Conservation (phyloP, 2,113 vertebrate species). For the Vidua macroura region DNA sequence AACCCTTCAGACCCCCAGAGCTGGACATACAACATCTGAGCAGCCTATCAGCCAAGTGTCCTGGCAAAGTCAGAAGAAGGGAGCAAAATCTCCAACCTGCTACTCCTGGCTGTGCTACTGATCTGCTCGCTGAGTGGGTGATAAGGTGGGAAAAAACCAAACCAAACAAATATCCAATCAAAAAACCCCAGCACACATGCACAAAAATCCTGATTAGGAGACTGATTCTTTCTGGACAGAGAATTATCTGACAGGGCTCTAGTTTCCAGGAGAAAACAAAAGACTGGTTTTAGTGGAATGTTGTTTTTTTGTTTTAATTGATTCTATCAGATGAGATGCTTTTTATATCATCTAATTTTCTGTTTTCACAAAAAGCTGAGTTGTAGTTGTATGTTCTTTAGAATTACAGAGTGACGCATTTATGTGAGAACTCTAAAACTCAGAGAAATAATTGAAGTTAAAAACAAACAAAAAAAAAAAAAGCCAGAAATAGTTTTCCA, state of each 20-base stretch:
- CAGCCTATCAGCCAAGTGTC: not conserved
- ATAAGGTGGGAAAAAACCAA: not conserved
- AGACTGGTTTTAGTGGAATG: not conserved
- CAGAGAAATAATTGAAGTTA: not conserved
- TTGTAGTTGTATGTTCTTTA: not conserved
- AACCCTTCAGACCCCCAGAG: not conserved
- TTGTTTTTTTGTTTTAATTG: not conserved
- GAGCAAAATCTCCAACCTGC: not conserved
- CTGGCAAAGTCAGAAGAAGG: not conserved
- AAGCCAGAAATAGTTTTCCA: not conserved
- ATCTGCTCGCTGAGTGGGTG: too few species aligned
- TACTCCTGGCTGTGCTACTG: not conserved
- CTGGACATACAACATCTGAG: accelerated
- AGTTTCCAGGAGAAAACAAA: not conserved
- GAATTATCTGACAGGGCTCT: not conserved
- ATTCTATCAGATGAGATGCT: not conserved
- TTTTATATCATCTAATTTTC: not conserved
- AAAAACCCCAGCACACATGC: not conserved
- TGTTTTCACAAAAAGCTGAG: not conserved
- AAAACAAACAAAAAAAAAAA: not conserved
- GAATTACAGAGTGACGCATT: not conserved
- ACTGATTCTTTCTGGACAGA: not conserved
- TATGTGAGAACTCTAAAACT: not conserved
- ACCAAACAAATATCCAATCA: too few species aligned
- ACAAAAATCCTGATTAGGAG: not conserved